These are phyloP conservation scores for Euborellia annulipes DNA, from an alignment of 1,140 invertebrate species.

Conservation along the genomic window DNA sequence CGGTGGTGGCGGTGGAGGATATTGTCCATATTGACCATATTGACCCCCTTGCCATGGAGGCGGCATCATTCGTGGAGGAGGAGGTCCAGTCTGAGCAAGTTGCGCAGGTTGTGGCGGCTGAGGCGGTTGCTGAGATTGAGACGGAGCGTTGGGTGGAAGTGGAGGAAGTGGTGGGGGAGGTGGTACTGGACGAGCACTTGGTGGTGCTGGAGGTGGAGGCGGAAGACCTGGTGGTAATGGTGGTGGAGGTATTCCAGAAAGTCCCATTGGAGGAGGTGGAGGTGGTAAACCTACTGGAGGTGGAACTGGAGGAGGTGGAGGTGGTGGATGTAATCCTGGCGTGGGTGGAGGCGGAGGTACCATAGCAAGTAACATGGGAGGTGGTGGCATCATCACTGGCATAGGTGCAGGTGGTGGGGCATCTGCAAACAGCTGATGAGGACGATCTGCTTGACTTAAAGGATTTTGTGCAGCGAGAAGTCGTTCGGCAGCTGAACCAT, in stretches of 20 bases:
- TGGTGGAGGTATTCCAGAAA: constrained; percentile 26
- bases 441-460: constrained; percentile 86
- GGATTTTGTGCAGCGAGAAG: constrained; percentile 95
- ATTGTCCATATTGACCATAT: too few relatives aligned
- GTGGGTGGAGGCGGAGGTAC: constrained; percentile 34
- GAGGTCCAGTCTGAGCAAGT: too few relatives aligned
- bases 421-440: constrained; percentile 98
- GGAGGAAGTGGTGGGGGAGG: constrained; percentile 30
- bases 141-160: too few relatives aligned
- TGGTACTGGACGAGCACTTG: constrained; percentile 18
- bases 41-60: constrained; percentile 24
- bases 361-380: constrained; percentile 28
- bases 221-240: constrained; percentile 25
- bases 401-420: constrained; percentile 59
- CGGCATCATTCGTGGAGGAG: too few relatives aligned
- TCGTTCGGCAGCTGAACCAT: constrained; percentile 97
- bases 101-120: too few relatives aligned
- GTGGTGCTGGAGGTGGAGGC: constrained; percentile 25
- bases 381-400: constrained; percentile 22
- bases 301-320: constrained; percentile 33
- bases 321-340: constrained; percentile 38
- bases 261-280: constrained; percentile 28
- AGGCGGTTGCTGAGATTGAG: constrained; percentile 36
- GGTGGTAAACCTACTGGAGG: constrained; percentile 37
- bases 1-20: constrained; percentile 19